Conservation (phyloP, 2,797 vertebrate species). For the Alfaro cultratus region DNA sequence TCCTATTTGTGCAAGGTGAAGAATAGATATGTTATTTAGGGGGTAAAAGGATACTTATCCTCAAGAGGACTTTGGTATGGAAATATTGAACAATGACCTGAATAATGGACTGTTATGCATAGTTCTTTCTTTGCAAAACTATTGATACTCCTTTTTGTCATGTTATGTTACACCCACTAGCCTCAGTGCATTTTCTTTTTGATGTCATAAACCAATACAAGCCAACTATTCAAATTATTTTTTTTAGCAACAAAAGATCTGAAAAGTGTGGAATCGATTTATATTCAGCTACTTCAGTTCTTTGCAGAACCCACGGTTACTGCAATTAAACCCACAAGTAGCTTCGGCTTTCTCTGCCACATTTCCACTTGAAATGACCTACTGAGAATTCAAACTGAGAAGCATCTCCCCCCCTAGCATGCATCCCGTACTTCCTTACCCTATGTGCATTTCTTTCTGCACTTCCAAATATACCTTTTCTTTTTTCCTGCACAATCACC, state of each 20-base stretch:
- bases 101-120: neutral
- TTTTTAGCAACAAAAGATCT: neutral
- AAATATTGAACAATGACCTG: neutral
- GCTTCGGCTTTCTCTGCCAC: neutral
- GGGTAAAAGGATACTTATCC: neutral
- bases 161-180: neutral
- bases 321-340: neutral
- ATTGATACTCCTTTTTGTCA: neutral
- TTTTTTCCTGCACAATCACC: neutral
- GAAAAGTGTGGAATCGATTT: neutral
- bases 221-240: neutral
- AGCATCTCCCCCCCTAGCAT: too few species aligned
- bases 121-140: neutral
- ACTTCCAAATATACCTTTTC: neutral
- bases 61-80: neutral
- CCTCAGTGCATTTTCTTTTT: neutral
- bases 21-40: neutral
- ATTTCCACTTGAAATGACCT: neutral
- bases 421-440: neutral
- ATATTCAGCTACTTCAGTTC: neutral
- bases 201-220: neutral
- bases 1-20: slow-evolving; percentile 88
- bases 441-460: neutral
- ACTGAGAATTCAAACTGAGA: neutral
- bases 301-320: neutral